phyloP scores from a whole-genome alignment of 2,888 invertebrate genomes.

The Tenthredo distinguenda region DNA sequence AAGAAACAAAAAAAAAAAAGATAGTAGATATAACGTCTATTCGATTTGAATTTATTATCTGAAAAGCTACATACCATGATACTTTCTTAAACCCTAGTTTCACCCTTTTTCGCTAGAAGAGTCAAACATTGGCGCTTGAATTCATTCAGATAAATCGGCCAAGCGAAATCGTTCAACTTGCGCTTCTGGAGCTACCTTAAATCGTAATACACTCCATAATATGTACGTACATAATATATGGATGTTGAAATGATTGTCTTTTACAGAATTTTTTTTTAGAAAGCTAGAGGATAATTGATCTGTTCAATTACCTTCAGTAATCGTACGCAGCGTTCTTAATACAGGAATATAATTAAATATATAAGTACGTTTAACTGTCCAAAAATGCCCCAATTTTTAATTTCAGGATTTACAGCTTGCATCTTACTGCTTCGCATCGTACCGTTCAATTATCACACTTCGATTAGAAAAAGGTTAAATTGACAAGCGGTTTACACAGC shows the following conservation, averaged over 20 bases:
- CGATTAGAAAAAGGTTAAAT: conserved; percentile 49
- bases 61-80: background rate
- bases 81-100: background rate
- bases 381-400: conserved; percentile 36
- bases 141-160: background rate
- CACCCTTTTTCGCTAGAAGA: background rate
- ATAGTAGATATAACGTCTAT: background rate
- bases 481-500: conserved; percentile 48
- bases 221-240: background rate
- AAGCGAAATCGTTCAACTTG: background rate
- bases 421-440: background rate
- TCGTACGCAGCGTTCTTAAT: background rate
- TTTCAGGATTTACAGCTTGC: background rate
- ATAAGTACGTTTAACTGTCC: background rate
- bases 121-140: background rate
- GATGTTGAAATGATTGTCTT: conserved; percentile 37
- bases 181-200: background rate
- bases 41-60: background rate
- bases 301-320: background rate
- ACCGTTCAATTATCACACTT: conserved; percentile 11
- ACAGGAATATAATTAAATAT: background rate
- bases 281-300: background rate
- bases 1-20: background rate
- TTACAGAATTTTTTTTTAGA: background rate
- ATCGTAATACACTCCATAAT: background rate